A percentile compares a stretch with the other conserved stretches of the same genome.
These are phyloP conservation scores for Enteromius afrohamiltoni DNA, from an alignment of 2,797 vertebrate genomes.

Conservation along the genomic window DNA sequence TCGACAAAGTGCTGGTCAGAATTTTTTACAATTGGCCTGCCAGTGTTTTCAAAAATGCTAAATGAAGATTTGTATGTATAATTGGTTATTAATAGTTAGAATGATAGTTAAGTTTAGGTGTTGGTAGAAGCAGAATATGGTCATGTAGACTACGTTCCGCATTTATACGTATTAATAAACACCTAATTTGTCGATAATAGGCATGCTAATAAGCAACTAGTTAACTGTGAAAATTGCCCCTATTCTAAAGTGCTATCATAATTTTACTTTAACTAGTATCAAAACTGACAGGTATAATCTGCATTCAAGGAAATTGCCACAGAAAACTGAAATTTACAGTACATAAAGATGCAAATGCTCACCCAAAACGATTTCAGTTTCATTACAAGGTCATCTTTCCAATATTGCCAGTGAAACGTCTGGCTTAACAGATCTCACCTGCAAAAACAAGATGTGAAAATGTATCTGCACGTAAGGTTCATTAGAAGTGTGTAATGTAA, in stretches of 20 bases:
- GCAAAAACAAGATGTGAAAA: conserved; percentile 22
- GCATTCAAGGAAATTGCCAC: neutral
- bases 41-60: conserved; percentile 1
- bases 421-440: neutral
- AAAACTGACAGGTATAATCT: too few relatives aligned
- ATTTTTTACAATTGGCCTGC: neutral
- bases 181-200: neutral
- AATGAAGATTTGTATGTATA: neutral
- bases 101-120: neutral
- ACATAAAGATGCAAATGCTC: neutral
- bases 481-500: conserved; percentile 30
- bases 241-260: neutral
- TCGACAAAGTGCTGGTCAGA: neutral
- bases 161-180: neutral
- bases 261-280: neutral
- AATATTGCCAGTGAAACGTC: neutral
- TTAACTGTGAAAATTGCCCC: neutral
- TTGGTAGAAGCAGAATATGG: too few relatives aligned
- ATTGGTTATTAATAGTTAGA: neutral
- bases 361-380: neutral
- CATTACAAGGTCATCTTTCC: neutral
- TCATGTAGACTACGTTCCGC: too few relatives aligned
- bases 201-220: neutral
- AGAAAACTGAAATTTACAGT: neutral
- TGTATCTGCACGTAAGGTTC: conserved; percentile 12